These are phyloP conservation scores for Dipus sagitta DNA, from an alignment of 2,797 vertebrate genomes.

Conservation along the genomic window DNA sequence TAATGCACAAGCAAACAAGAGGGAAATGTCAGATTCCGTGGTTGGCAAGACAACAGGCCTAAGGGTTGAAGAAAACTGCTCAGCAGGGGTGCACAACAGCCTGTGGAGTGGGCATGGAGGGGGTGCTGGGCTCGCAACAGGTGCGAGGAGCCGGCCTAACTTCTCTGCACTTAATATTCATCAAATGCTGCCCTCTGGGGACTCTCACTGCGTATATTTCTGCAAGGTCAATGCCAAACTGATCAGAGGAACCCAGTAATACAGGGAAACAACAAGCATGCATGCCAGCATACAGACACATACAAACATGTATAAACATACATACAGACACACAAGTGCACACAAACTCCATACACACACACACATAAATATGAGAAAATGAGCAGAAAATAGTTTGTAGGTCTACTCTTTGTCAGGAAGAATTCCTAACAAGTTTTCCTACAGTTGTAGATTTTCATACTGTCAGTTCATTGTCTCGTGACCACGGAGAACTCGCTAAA, in stretches of 20 bases:
- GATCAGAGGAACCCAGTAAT: background rate
- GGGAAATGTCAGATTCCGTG: slow-evolving; percentile 37
- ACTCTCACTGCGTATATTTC: background rate
- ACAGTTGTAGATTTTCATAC: background rate
- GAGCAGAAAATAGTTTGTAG: background rate
- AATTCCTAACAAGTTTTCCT: background rate
- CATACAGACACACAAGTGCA: background rate
- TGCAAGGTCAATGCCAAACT: background rate
- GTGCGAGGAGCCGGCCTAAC: background rate
- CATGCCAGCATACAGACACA: background rate
- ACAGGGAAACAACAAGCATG: background rate
- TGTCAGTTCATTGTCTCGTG: too few species aligned
- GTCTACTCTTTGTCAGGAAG: background rate
- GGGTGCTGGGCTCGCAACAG: background rate
- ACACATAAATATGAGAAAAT: background rate
- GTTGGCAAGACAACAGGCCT: slow-evolving; percentile 61
- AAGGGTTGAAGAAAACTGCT: background rate
- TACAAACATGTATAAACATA: too few species aligned
- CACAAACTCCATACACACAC: background rate
- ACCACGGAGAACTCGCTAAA: too few species aligned
- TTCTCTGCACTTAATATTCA: background rate
- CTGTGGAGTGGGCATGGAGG: background rate
- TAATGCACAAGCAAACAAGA: slow-evolving; percentile 59
- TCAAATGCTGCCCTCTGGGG: background rate
- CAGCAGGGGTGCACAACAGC: background rate